Conservation (phyloP, 2,797 vertebrate genomes). For the Vireo griseus region DNA sequence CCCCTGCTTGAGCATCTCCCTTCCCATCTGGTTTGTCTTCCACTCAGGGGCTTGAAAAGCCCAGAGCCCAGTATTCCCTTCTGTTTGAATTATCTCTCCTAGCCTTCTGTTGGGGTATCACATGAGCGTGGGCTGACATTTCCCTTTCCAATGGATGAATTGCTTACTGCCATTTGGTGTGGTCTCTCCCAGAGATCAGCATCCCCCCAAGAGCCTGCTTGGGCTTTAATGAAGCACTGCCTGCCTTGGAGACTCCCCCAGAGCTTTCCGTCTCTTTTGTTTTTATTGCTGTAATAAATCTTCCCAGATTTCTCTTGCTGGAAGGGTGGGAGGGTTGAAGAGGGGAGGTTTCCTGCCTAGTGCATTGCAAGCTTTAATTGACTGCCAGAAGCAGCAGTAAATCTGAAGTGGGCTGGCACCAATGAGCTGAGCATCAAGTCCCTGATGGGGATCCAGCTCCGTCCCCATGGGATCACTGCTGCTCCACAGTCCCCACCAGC, state of each 20-base stretch:
- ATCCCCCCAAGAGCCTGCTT: constrained; percentile 14
- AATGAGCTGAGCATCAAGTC: not conserved
- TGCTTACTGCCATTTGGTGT: not conserved
- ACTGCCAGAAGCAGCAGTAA: constrained; percentile 41
- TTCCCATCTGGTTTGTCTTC: not conserved
- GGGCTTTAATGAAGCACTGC: constrained; percentile 42
- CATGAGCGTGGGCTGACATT: not conserved
- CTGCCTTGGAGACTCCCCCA: not conserved
- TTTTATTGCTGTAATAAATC: constrained; percentile 60
- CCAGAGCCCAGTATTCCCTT: not conserved
- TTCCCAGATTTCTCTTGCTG: constrained; percentile 2
- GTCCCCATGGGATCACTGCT: not conserved
- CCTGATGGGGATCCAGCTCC: accelerated
- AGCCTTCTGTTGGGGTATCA: not conserved
- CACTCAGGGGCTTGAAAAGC: not conserved
- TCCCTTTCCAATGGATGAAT: not conserved
- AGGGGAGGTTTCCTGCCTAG: constrained; percentile 45
- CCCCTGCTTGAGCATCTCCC: not conserved
- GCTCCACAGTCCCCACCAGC: not conserved
- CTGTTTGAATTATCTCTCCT: not conserved
- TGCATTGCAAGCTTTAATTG: constrained; percentile 51
- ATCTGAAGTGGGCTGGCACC: constrained; percentile 7
- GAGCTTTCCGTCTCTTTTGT: constrained; percentile 29
- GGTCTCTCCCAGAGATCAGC: constrained; percentile 1
- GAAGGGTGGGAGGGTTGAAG: constrained; percentile 12